phyloP scores from a whole-genome alignment of 2,888 invertebrate species.

The Azorinus chamasolen region DNA sequence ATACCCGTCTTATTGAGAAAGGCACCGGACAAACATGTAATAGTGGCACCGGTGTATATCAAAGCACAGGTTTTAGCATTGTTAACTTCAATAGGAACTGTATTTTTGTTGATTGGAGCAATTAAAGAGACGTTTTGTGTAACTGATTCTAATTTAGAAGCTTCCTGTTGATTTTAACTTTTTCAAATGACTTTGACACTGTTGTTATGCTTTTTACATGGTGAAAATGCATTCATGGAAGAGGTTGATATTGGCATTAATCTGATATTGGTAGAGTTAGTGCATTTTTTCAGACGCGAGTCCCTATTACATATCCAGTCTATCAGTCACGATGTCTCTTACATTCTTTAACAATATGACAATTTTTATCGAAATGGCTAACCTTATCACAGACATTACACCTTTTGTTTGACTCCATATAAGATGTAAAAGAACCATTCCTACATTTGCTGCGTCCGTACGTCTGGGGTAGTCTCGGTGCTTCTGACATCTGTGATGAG shows the following conservation, averaged over 20 bases:
- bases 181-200: background rate
- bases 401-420: background rate
- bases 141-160: background rate
- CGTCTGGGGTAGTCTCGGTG: background rate
- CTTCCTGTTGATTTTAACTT: background rate
- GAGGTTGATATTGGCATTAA: no score
- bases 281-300: conserved; percentile 3
- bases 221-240: no score
- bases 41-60: conserved; percentile 32
- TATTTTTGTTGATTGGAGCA: conserved; percentile 31
- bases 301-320: background rate
- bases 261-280: no score
- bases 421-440: background rate
- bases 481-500: no score
- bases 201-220: no score
- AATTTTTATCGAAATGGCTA: background rate
- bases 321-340: background rate
- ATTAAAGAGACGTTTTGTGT: background rate
- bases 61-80: conserved; percentile 16
- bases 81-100: conserved; percentile 9
- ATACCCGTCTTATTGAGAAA: conserved; percentile 28
- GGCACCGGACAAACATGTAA: conserved; percentile 27
- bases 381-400: background rate
- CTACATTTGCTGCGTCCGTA: background rate
- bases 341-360: background rate